phyloP scores from a whole-genome alignment of 2,888 invertebrate species.

The Pollenia labialis region DNA sequence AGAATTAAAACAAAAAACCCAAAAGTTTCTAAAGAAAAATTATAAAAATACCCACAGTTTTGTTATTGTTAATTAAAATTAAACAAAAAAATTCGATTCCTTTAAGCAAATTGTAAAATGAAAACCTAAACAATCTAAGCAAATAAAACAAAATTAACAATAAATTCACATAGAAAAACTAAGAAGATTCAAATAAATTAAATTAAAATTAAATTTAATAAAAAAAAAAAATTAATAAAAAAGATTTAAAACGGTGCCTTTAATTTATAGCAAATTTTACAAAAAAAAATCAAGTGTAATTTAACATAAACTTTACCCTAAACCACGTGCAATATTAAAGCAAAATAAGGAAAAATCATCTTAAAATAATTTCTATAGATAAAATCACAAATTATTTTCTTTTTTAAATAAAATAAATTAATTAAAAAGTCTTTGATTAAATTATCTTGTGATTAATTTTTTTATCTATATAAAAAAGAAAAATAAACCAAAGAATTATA shows the following conservation, averaged over 20 bases:
- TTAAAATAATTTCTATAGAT: too few relatives aligned
- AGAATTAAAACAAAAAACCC: constrained; percentile 3
- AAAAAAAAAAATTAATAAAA: constrained; percentile 28
- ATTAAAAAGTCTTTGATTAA: constrained; percentile 26
- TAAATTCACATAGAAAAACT: background rate
- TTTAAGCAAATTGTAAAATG: background rate
- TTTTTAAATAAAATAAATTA: background rate
- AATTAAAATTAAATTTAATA: constrained; percentile 27
- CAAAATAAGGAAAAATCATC: constrained; percentile 25
- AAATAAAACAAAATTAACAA: constrained; percentile 35
- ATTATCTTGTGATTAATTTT: constrained; percentile 57
- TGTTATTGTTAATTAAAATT: constrained; percentile 32
- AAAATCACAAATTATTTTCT: too few relatives aligned
- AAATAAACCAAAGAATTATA: constrained; percentile 34
- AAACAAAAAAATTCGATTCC: constrained; percentile 14
- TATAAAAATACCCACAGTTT: constrained; percentile 18
- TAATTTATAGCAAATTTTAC: constrained; percentile 75
- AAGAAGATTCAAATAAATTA: background rate
- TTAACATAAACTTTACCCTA: constrained; percentile 22
- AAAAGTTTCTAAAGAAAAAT: constrained; percentile 47
- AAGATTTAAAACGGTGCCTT: constrained; percentile 72
- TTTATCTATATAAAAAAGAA: constrained; percentile 17
- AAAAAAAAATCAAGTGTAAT: constrained; percentile 48
- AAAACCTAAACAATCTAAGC: constrained; percentile 39
- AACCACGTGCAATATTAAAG: constrained; percentile 63